A percentile compares a stretch with the other conserved stretches of the same genome.
Conservation (phyloP, 2,797 vertebrate genomes). For the Simalia tracyae region DNA sequence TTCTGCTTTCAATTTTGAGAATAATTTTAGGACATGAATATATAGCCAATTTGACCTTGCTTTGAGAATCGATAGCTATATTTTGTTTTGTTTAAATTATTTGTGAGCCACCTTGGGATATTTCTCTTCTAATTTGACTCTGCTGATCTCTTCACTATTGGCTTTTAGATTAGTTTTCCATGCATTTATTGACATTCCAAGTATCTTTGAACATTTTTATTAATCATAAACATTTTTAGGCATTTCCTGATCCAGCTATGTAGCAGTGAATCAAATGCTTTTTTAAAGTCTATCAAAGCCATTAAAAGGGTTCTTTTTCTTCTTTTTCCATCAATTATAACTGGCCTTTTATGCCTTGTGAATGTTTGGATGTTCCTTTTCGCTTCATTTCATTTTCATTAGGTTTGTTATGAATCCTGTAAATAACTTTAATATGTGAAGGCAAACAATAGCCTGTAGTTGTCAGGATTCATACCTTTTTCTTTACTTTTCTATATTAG, state of each 20-base stretch:
- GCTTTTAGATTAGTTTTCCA: too few species aligned
- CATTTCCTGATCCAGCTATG: background rate
- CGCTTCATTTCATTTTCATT: background rate
- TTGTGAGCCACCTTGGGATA: background rate
- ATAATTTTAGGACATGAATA: background rate
- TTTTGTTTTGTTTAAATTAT: background rate
- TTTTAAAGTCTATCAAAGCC: background rate
- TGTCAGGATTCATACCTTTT: background rate
- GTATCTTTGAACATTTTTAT: background rate
- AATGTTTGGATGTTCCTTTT: background rate
- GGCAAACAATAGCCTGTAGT: background rate
- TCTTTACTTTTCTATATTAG: background rate
- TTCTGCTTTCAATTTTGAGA: background rate
- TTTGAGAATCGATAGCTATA: background rate
- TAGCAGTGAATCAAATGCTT: background rate
- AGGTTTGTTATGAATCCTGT: background rate
- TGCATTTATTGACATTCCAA: background rate
- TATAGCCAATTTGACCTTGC: background rate
- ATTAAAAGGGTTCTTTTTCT: background rate
- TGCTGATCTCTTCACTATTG: background rate
- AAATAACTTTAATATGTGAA: background rate
- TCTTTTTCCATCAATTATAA: background rate
- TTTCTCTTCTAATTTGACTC: background rate
- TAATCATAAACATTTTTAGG: background rate
- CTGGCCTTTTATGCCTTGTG: background rate